Evolutionary conservation across 2,888 invertebrate species (phyloP).

Genomic region (Lissonota sp.): DNA sequence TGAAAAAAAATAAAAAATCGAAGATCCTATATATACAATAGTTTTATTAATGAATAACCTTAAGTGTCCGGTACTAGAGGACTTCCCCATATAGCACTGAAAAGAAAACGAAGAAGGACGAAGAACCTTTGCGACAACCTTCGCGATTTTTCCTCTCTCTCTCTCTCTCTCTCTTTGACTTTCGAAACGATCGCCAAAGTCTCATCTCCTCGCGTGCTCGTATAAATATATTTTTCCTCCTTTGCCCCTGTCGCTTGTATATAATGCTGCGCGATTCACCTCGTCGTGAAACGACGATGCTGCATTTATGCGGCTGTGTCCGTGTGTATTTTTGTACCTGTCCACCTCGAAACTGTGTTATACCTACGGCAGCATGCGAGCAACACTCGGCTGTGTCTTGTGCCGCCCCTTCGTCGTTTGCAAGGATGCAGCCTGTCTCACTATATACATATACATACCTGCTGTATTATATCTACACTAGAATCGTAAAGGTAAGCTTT

Average conservation of each 20-base stretch:
- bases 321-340: conserved; percentile 56
- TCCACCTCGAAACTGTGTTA: conserved; percentile 65
- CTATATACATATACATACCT: conserved; percentile 39
- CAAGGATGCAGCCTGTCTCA: conserved; percentile 32
- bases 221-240: conserved; percentile 17
- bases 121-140: conserved; percentile 49
- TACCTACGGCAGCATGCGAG: conserved; percentile 54
- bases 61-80: too few species aligned
- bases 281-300: conserved; percentile 60
- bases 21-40: too few species aligned
- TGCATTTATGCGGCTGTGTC: conserved; percentile 1
- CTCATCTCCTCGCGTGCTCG: conserved; percentile 36
- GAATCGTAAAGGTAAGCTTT: conserved; percentile 81
- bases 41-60: too few species aligned
- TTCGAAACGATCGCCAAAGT: neutral
- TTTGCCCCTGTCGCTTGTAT: conserved; percentile 50
- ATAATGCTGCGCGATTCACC: conserved; percentile 15
- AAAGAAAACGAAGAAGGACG: neutral
- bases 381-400: conserved; percentile 35
- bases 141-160: conserved; percentile 38
- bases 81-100: too few species aligned
- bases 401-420: conserved; percentile 40
- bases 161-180: conserved; percentile 59
- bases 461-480: conserved; percentile 77
- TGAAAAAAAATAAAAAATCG: neutral